A percentile compares a stretch with the other conserved stretches of the same genome.
Conservation (phyloP, 1,140 invertebrate species). For the Lordiphosa clarofinis region DNA sequence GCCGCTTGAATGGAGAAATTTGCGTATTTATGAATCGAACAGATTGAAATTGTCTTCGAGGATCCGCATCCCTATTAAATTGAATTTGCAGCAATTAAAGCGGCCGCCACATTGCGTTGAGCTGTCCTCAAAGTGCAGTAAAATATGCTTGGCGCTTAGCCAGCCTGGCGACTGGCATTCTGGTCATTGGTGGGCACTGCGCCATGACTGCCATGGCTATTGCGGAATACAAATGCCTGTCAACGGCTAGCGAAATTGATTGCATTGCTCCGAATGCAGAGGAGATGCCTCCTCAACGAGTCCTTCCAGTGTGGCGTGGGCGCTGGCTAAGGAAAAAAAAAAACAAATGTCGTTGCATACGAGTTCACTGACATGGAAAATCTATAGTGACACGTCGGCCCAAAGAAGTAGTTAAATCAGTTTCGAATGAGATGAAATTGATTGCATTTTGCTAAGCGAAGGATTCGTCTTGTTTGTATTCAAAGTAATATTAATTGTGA, state of each 20-base stretch:
- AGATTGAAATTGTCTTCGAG: constrained; percentile 48
- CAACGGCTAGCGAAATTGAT: constrained; percentile 61
- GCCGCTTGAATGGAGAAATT: constrained; percentile 45
- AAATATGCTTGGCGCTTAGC: constrained; percentile 57
- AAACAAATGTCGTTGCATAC: too few species aligned
- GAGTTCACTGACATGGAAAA: constrained; percentile 65
- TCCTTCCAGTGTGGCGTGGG: constrained; percentile 43
- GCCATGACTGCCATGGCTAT: constrained; percentile 23
- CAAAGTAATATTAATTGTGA: too few species aligned
- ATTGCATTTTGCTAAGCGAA: too few species aligned
- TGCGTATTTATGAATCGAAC: constrained; percentile 64
- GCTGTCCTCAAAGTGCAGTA: constrained; percentile 57
- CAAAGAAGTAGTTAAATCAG: too few species aligned
- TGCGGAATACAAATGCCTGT: constrained; percentile 50
- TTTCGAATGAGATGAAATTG: too few species aligned
- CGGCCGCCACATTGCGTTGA: constrained; percentile 15
- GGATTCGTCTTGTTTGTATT: too few species aligned
- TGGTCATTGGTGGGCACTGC: constrained; percentile 34
- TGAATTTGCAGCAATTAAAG: constrained; percentile 68
- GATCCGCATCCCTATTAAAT: constrained; percentile 23
- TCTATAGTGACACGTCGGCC: constrained; percentile 17
- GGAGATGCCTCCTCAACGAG: constrained; percentile 28
- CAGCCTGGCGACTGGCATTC: constrained; percentile 39
- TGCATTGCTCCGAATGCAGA: constrained; percentile 23
- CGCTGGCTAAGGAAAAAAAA: too few species aligned